These are phyloP conservation scores for Tupiocoris notatus DNA, from an alignment of 2,888 invertebrate genomes.

Conservation along the genomic window DNA sequence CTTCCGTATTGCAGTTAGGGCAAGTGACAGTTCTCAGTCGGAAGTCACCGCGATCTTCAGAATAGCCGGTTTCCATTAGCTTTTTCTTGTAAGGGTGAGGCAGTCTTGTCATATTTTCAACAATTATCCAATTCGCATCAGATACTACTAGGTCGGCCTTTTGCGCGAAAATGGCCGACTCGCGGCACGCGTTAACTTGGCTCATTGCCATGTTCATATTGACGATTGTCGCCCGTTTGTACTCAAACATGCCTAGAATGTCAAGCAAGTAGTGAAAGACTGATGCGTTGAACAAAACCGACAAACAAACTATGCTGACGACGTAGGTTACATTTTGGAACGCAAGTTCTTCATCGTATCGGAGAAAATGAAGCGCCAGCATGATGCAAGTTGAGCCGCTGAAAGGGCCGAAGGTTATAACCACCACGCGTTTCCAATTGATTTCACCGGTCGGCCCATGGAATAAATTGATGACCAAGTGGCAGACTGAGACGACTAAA, in stretches of 20 bases:
- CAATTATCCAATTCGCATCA: constrained; percentile 30
- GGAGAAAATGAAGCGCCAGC: neutral
- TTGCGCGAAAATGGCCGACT: constrained; percentile 10
- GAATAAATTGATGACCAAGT: neutral
- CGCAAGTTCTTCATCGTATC: neutral
- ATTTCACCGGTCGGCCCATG: neutral
- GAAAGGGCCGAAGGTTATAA: constrained; percentile 6
- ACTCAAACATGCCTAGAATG: constrained; percentile 33
- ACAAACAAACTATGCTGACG: neutral
- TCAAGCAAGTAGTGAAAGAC: neutral
- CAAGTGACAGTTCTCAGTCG: constrained; percentile 16
- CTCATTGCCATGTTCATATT: constrained; percentile 32
- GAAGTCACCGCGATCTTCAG: constrained; percentile 16
- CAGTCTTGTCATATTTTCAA: constrained; percentile 18
- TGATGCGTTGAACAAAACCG: constrained; percentile 17
- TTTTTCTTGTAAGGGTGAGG: constrained; percentile 20
- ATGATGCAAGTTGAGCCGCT: neutral
- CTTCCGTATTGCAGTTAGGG: constrained; percentile 16
- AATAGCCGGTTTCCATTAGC: constrained; percentile 23
- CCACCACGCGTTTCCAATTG: constrained; percentile 19
- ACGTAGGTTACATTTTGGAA: constrained; percentile 16
- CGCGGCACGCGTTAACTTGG: constrained; percentile 28
- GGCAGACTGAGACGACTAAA: neutral
- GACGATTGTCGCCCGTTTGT: constrained; percentile 14
- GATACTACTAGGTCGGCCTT: constrained; percentile 19